Base-by-base conservation (phyloP, 2,888 invertebrate genomes). In the Amblyjoppa proteus region DNA sequence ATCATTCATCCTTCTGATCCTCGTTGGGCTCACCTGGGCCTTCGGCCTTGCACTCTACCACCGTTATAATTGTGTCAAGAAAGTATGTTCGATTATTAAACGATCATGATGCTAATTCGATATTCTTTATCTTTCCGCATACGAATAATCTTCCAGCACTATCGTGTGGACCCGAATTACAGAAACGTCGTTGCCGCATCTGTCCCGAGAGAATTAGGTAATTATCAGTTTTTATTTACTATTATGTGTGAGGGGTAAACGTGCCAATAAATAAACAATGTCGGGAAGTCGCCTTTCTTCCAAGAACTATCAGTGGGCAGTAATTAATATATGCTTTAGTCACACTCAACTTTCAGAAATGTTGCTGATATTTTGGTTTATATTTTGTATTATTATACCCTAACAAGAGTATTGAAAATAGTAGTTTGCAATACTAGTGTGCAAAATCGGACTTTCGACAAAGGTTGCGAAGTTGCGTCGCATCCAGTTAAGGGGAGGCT, bases 1-100 rank as follows among this genome's bases (percentile, higher is more conserved):
- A 61, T 92, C 90, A 75, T 92, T 93, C 87, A 84, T 87, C 41
- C 83, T 92, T 74, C 88, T 93, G 71, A 88, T 92, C 78, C 79
- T 90, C 82, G 79, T 89, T 73, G 90, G 90, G 31, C 76, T 92
- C 81, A 89, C 87, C 68, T 82, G 74, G 66, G 83, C 87, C 82
- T 73, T 86, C 74, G 82, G 81, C 81, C 75, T 91, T 88, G 90
- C 89, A 85, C 34, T 89, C 85, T 83, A 85, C 28, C 80, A 73
- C 56, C 87, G 83, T 73, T 84, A 86, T 74, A 79, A 71, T 56
- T 81, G 53, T 49, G 34, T 61, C 16, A 83, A 84, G 64, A 86
- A 81, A 79, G 68, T 86, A 56, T 87, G 87, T 83, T 70, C 69
- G 58, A 75, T 83, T 11, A 83, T 86, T 80, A 83, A 86, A 86